These are phyloP conservation scores for Neocloeon triangulifer DNA, from an alignment of 1,140 invertebrate genomes.

Conservation along the genomic window DNA sequence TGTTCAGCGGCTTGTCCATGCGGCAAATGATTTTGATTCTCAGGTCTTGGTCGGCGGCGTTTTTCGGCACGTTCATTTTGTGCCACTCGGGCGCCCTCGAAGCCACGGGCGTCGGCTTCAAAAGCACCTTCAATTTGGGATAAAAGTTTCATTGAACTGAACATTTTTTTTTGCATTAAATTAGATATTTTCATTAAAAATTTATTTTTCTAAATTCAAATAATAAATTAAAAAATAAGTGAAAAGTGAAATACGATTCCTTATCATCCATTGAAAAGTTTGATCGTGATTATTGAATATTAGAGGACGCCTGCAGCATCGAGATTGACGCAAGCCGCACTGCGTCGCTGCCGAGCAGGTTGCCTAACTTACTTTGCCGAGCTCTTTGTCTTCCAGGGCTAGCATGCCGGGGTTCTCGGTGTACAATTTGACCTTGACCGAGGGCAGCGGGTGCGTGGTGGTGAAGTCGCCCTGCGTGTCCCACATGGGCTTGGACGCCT, in stretches of 20 bases:
- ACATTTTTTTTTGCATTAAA: too few relatives aligned
- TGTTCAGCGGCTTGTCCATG: constrained; percentile 97
- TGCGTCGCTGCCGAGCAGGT: too few relatives aligned
- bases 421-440: constrained; percentile 92
- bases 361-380: constrained; percentile 89
- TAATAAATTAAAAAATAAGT: too few relatives aligned
- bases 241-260: too few relatives aligned
- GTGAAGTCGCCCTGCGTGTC: constrained; percentile 96
- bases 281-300: too few relatives aligned
- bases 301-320: too few relatives aligned
- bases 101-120: constrained; percentile 77
- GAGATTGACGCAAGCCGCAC: too few relatives aligned
- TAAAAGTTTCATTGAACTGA: too few relatives aligned
- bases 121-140: too few relatives aligned
- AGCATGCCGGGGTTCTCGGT: constrained; percentile 95
- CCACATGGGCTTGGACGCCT: constrained; percentile 97
- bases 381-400: constrained; percentile 93
- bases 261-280: too few relatives aligned
- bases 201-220: too few relatives aligned
- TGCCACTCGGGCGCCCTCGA: constrained; percentile 92
- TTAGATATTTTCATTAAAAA: too few relatives aligned
- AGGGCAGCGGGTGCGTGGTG: constrained; percentile 86
- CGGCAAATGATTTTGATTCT: constrained; percentile 93
- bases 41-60: constrained; percentile 81
- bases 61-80: constrained; percentile 88